phyloP scores from a whole-genome alignment of 2,797 vertebrate species.

The Bradypus variegatus region DNA sequence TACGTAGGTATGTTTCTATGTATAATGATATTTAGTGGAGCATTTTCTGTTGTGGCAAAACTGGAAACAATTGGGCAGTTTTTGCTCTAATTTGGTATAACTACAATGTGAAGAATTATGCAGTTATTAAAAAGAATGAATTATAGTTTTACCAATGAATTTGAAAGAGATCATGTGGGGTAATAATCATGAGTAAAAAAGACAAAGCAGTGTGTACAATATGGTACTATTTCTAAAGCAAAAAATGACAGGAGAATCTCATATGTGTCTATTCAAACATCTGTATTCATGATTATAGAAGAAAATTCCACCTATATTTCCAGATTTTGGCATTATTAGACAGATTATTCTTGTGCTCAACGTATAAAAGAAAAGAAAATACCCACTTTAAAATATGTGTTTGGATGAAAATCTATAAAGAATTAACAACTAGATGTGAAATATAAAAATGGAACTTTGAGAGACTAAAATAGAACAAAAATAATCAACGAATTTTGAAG shows the following conservation, averaged over 20 bases:
- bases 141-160: neutral
- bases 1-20: neutral
- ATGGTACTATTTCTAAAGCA: neutral
- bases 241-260: neutral
- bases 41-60: neutral
- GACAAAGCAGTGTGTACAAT: neutral
- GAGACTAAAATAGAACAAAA: neutral
- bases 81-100: neutral
- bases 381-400: neutral
- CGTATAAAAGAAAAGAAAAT: neutral
- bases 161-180: neutral
- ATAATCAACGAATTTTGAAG: neutral
- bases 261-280: neutral
- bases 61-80: neutral
- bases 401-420: neutral
- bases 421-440: neutral
- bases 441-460: neutral
- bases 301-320: neutral
- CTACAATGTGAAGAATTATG: neutral
- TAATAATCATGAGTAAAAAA: neutral
- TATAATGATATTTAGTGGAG: neutral
- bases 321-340: neutral
- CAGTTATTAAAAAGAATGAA: neutral
- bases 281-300: neutral
- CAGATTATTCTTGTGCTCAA: neutral